Percentiles rank a stretch among this genome's conserved stretches.
These are phyloP conservation scores for Pelobates fuscus DNA, from an alignment of 2,113 vertebrate species.

Conservation along the genomic window DNA sequence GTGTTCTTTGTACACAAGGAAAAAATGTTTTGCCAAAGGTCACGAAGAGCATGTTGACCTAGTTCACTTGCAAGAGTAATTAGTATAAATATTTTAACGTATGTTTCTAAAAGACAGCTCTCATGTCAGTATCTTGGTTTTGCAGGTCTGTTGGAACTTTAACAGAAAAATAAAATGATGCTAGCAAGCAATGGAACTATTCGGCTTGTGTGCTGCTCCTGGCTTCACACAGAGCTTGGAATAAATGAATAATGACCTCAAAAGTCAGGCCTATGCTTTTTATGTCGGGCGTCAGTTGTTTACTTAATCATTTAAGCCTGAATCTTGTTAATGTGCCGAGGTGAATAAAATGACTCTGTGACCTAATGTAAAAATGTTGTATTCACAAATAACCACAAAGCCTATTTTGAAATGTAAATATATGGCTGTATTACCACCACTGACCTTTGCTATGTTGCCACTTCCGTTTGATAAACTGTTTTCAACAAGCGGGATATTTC, in stretches of 20 bases:
- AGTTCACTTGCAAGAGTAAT: slow-evolving; percentile 16
- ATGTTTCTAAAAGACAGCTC: background rate
- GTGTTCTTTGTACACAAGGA: slow-evolving; percentile 1
- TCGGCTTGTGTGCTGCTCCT: slow-evolving; percentile 6
- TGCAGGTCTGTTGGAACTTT: slow-evolving; percentile 28
- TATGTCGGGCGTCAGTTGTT: slow-evolving; percentile 19
- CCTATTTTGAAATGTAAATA: background rate
- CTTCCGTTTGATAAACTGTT: background rate
- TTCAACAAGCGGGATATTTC: background rate
- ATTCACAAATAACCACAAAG: background rate
- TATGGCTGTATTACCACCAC: background rate
- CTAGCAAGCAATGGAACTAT: slow-evolving; percentile 5
- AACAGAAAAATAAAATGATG: slow-evolving; percentile 9
- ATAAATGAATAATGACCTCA: slow-evolving; percentile 36
- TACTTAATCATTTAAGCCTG: slow-evolving; percentile 15
- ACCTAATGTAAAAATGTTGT: slow-evolving; percentile 20
- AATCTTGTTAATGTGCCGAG: background rate
- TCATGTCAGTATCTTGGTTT: slow-evolving; percentile 1
- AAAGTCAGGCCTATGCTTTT: slow-evolving; percentile 18
- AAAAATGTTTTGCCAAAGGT: slow-evolving; percentile 17
- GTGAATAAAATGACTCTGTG: slow-evolving; percentile 1
- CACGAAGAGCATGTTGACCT: background rate
- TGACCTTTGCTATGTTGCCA: background rate
- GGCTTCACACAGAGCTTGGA: slow-evolving; percentile 27
- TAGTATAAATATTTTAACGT: slow-evolving; percentile 36